Percentiles rank a stretch among this genome's conserved stretches.
These are phyloP conservation scores for Lepus townsendii DNA, from an alignment of 2,797 vertebrate species.

Conservation along the genomic window DNA sequence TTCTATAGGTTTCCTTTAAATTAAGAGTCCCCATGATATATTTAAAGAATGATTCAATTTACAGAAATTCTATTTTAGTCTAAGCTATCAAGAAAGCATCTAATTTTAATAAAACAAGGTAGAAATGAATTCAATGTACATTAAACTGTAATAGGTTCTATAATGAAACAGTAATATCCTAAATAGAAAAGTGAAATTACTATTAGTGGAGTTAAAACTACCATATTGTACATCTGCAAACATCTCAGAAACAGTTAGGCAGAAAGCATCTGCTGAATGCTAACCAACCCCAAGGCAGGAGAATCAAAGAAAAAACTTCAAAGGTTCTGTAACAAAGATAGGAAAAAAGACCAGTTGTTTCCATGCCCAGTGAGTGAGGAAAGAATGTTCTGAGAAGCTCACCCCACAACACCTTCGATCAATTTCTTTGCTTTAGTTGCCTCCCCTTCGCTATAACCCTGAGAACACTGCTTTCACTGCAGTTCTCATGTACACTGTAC, in stretches of 20 bases:
- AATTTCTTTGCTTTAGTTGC: neutral
- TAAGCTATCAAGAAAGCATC: conserved; percentile 31
- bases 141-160: conserved; percentile 26
- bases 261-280: neutral
- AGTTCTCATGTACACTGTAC: neutral
- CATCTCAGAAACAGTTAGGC: neutral
- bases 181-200: conserved; percentile 54
- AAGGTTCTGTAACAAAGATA: conserved; percentile 1
- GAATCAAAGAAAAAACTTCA: neutral
- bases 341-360: neutral
- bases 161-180: neutral
- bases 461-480: neutral
- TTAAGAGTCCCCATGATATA: neutral
- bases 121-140: conserved; percentile 49
- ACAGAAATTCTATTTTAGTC: conserved; percentile 40
- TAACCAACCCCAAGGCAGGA: neutral
- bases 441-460: neutral
- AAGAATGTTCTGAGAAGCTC: neutral
- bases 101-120: conserved; percentile 43
- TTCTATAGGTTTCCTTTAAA: neutral
- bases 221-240: conserved; percentile 31
- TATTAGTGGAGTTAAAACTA: conserved; percentile 11
- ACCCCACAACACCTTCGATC: too few relatives aligned
- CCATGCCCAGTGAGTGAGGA: neutral
- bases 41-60: conserved; percentile 50